Percentiles rank a stretch among this genome's conserved stretches.
Evolutionary conservation across 2,113 vertebrate species (phyloP).

Genomic region (Pluvialis apricaria): DNA sequence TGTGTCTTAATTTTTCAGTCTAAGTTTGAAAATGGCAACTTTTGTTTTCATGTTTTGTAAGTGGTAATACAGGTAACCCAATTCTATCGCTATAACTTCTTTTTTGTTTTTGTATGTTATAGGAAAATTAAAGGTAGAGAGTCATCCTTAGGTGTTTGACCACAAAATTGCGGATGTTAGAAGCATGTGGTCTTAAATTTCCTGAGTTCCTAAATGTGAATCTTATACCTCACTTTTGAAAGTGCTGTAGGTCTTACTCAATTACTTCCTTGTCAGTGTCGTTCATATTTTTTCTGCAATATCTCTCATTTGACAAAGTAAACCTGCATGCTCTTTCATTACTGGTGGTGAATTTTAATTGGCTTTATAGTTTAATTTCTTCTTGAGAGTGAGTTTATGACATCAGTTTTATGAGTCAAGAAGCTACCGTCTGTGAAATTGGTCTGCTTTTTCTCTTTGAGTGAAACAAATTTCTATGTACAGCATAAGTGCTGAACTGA

Average conservation of each 20-base stretch:
- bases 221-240: neutral
- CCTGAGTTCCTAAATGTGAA: neutral
- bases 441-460: neutral
- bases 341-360: neutral
- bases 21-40: neutral
- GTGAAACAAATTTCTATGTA: neutral
- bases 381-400: neutral
- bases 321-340: neutral
- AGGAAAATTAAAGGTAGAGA: neutral
- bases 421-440: neutral
- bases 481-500: neutral
- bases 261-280: neutral
- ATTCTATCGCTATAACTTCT: neutral
- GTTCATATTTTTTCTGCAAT: neutral
- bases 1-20: neutral
- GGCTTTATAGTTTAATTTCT: neutral
- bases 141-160: neutral
- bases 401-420: neutral
- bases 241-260: neutral
- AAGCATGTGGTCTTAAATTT: neutral
- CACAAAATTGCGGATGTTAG: neutral
- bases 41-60: neutral
- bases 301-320: neutral
- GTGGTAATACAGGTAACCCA: neutral
- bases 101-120: neutral